Percentiles rank a stretch among this genome's conserved stretches.
phyloP scores from a whole-genome alignment of 1,140 invertebrate species.

The Zaprionus tsacasi region DNA sequence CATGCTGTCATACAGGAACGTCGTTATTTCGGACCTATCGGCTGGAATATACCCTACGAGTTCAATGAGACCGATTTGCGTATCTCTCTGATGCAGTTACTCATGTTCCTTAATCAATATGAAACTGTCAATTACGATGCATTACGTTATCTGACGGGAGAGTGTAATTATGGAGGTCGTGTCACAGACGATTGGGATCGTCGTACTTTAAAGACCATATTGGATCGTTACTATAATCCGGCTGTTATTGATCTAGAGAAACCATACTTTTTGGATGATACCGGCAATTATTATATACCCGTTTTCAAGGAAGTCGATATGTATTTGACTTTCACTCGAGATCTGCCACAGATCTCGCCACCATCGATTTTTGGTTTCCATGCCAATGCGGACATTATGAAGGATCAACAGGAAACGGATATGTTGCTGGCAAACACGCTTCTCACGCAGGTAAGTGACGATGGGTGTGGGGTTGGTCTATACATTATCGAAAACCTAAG shows the following conservation, averaged over 20 bases:
- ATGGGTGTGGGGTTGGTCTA: not conserved
- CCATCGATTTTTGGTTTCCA: slow-evolving; percentile 97
- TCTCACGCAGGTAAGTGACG: slow-evolving; percentile 89
- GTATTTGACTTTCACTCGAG: slow-evolving; percentile 91
- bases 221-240: slow-evolving; percentile 92
- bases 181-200: slow-evolving; percentile 98
- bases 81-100: slow-evolving; percentile 94
- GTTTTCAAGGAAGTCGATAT: slow-evolving; percentile 90
- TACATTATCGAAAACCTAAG: not conserved
- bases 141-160: slow-evolving; percentile 94
- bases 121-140: slow-evolving; percentile 95
- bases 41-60: slow-evolving; percentile 98
- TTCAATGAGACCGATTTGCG: slow-evolving; percentile 98
- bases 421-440: slow-evolving; percentile 92
- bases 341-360: slow-evolving; percentile 91
- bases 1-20: slow-evolving; percentile 96
- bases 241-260: slow-evolving; percentile 85
- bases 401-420: slow-evolving; percentile 95
- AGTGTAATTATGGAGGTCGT: slow-evolving; percentile 98
- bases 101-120: slow-evolving; percentile 95
- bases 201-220: slow-evolving; percentile 92
- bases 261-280: slow-evolving; percentile 87
- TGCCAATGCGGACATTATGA: slow-evolving; percentile 96
- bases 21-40: slow-evolving; percentile 95
- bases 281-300: slow-evolving; percentile 91